Conservation (phyloP, 2,113 vertebrate genomes). For the Poecile atricapillus region DNA sequence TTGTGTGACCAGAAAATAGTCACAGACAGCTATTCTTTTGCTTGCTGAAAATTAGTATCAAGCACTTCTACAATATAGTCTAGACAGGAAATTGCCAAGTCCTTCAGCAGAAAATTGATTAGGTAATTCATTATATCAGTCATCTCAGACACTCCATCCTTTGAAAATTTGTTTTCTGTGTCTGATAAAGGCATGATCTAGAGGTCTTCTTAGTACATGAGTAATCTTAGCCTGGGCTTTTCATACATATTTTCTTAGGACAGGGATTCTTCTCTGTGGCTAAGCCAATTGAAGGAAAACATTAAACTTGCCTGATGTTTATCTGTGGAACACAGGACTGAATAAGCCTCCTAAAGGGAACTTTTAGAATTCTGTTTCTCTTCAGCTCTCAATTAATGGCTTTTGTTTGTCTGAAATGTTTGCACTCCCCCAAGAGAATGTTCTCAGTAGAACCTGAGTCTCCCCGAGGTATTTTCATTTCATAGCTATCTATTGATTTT, state of each 20-base stretch:
- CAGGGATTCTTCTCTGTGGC: slow-evolving; percentile 8
- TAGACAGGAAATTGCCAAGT: slow-evolving; percentile 63
- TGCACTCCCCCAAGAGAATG: slow-evolving; percentile 13
- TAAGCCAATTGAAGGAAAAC: slow-evolving; percentile 12
- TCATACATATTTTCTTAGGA: slow-evolving; percentile 24
- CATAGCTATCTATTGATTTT: slow-evolving; percentile 67
- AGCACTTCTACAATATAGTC: slow-evolving; percentile 15
- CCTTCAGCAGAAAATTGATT: slow-evolving; percentile 60
- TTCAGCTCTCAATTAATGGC: slow-evolving; percentile 29
- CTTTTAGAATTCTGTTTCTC: not conserved
- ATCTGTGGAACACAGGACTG: slow-evolving; percentile 20
- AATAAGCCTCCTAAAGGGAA: slow-evolving; percentile 42
- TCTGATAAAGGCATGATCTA: slow-evolving; percentile 58
- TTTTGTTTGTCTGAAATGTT: slow-evolving; percentile 57
- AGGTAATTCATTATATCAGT: slow-evolving; percentile 48
- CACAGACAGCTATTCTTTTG: slow-evolving; percentile 18
- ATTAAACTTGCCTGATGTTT: slow-evolving; percentile 35
- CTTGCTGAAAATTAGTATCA: slow-evolving; percentile 60
- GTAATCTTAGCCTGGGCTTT: slow-evolving; percentile 30
- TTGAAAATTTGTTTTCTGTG: slow-evolving; percentile 59
- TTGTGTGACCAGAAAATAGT: slow-evolving; percentile 6
- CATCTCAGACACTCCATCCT: slow-evolving; percentile 36
- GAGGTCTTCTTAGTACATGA: not conserved
- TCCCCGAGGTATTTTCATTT: slow-evolving; percentile 46
- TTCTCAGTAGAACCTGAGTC: not conserved